Evolutionary conservation across 2,888 invertebrate species (phyloP).

Genomic region (Dastarcus helophoroides): DNA sequence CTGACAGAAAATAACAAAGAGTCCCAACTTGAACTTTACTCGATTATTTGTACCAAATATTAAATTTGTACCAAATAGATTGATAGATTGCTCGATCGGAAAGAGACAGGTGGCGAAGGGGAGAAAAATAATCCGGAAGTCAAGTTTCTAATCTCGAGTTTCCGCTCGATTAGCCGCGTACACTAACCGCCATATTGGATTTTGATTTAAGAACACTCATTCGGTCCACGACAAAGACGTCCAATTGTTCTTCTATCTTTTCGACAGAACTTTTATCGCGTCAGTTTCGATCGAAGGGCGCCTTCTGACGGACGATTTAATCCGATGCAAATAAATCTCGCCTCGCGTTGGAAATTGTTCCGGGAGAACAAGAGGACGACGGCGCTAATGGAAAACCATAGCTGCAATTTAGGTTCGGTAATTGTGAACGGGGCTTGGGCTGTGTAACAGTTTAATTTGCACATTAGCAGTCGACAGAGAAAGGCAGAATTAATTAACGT

Average conservation of each 20-base stretch:
- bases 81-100: neutral
- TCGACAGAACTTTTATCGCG: constrained; percentile 34
- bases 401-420: constrained; percentile 8
- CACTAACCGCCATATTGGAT: constrained; percentile 39
- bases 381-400: too few relatives aligned
- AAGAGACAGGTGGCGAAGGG: constrained; percentile 1
- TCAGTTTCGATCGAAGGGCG: too few relatives aligned
- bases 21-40: too few relatives aligned
- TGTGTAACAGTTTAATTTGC: constrained; percentile 42
- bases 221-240: constrained; percentile 36
- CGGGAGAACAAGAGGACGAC: too few relatives aligned
- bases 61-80: too few relatives aligned
- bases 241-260: constrained; percentile 37
- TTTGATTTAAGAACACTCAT: constrained; percentile 41
- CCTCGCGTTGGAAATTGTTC: too few relatives aligned
- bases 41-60: too few relatives aligned
- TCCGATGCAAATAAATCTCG: too few relatives aligned
- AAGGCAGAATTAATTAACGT: constrained; percentile 42
- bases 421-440: constrained; percentile 32
- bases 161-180: constrained; percentile 38
- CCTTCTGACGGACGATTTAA: too few relatives aligned
- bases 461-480: constrained; percentile 40
- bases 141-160: constrained; percentile 36
- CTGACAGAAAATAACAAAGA: too few relatives aligned
- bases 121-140: too few relatives aligned